Evolutionary conservation across 2,113 vertebrate species (phyloP).

Genomic region (Notechis scutatus): DNA sequence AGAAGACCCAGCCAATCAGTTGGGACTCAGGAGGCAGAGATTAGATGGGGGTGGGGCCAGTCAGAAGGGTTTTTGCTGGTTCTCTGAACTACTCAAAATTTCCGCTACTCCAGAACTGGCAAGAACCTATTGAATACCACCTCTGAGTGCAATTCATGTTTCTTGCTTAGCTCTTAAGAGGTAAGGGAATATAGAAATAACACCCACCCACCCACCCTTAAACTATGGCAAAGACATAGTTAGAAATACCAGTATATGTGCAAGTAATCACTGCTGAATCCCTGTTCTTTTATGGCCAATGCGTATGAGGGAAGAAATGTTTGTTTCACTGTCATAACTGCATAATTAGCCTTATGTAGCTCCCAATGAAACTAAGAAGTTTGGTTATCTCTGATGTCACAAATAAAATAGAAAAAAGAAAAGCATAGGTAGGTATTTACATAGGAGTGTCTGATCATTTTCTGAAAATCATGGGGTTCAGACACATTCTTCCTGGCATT

Average conservation of each 20-base stretch:
- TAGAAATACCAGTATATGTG: neutral
- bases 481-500: neutral
- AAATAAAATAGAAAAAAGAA: neutral
- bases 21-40: too few relatives aligned
- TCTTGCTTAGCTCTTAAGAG: neutral
- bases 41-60: too few relatives aligned
- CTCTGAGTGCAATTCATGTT: neutral
- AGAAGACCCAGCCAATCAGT: too few relatives aligned
- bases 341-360: neutral
- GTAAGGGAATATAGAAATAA: neutral
- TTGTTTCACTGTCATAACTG: neutral
- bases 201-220: neutral
- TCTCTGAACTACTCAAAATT: too few relatives aligned
- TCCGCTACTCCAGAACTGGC: too few relatives aligned
- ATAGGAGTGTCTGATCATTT: neutral
- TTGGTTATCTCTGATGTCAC: neutral
- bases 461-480: neutral
- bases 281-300: neutral
- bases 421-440: neutral
- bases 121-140: too few relatives aligned
- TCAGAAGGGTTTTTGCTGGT: too few relatives aligned
- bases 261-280: neutral
- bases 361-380: neutral
- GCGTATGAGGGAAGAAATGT: neutral
- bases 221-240: neutral